These are phyloP conservation scores for Homalodisca vitripennis DNA, from an alignment of 1,140 invertebrate genomes.

Conservation along the genomic window DNA sequence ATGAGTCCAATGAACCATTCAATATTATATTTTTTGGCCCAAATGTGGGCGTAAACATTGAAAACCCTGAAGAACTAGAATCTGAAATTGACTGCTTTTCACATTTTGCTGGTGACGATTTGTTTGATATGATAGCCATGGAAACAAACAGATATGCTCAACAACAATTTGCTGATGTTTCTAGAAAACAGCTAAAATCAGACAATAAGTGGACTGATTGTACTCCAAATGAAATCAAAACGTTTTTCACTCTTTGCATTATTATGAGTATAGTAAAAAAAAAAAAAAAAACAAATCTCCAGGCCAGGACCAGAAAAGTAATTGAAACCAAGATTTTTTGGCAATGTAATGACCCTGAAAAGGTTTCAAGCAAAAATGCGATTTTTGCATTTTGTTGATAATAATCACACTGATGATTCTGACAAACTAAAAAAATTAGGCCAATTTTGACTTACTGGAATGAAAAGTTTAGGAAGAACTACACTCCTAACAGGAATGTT, in stretches of 20 bases:
- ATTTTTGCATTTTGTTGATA: no score
- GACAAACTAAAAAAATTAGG: neutral
- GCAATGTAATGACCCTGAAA: no score
- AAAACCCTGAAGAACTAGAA: neutral
- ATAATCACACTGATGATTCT: no score
- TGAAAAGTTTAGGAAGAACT: neutral
- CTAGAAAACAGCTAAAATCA: no score
- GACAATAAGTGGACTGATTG: neutral
- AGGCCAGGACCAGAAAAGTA: neutral
- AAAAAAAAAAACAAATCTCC: neutral
- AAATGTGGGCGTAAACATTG: constrained; percentile 5
- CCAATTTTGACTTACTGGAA: constrained; percentile 2
- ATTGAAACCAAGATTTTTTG: neutral
- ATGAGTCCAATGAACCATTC: no score
- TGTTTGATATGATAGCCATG: neutral
- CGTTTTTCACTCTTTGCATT: neutral
- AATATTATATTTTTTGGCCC: no score
- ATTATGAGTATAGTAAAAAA: neutral
- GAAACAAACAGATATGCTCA: constrained; percentile 5
- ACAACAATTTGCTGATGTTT: no score
- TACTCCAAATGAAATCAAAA: neutral
- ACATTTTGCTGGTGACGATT: neutral
- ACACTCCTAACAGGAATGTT: neutral
- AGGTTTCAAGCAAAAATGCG: no score
- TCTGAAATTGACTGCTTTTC: neutral